phyloP scores from a whole-genome alignment of 2,113 vertebrate genomes.

The Pseudonaja textilis region DNA sequence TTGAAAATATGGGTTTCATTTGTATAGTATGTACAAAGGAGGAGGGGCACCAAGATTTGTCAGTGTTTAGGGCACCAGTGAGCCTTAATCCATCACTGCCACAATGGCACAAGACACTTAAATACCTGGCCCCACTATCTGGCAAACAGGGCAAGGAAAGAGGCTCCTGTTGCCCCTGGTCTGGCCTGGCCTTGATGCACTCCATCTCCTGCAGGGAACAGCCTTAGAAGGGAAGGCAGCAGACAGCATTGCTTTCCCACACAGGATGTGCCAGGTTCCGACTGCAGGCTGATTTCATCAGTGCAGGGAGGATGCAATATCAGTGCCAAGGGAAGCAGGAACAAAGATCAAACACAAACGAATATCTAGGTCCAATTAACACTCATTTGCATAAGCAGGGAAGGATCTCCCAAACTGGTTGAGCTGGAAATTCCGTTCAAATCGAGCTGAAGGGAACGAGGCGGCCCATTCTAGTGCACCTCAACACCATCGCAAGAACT shows the following conservation, averaged over 20 bases:
- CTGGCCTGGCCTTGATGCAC: not conserved
- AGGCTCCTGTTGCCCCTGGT: not conserved
- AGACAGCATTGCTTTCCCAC: not conserved
- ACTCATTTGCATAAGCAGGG: slow-evolving; percentile 12
- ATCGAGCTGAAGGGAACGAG: not conserved
- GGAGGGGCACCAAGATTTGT: no score
- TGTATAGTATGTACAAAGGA: no score
- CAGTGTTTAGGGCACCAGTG: no score
- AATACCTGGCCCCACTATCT: not conserved
- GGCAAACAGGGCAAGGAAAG: not conserved
- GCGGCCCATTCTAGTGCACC: not conserved
- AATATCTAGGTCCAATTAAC: slow-evolving; percentile 24
- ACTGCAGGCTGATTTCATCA: slow-evolving; percentile 23
- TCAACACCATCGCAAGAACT: not conserved
- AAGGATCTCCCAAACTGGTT: slow-evolving; percentile 37
- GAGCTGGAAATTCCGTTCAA: slow-evolving; percentile 7
- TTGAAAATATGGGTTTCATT: no score
- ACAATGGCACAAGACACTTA: not conserved
- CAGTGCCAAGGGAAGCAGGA: slow-evolving; percentile 49
- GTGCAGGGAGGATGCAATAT: slow-evolving; percentile 42
- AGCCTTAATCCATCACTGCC: no score
- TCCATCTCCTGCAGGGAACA: not conserved
- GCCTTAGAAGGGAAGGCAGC: slow-evolving; percentile 6
- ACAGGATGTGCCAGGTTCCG: slow-evolving; percentile 16
- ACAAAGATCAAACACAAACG: slow-evolving; percentile 35